Evolutionary conservation across 2,113 vertebrate species (phyloP).

Genomic region (Apaloderma vittatum): DNA sequence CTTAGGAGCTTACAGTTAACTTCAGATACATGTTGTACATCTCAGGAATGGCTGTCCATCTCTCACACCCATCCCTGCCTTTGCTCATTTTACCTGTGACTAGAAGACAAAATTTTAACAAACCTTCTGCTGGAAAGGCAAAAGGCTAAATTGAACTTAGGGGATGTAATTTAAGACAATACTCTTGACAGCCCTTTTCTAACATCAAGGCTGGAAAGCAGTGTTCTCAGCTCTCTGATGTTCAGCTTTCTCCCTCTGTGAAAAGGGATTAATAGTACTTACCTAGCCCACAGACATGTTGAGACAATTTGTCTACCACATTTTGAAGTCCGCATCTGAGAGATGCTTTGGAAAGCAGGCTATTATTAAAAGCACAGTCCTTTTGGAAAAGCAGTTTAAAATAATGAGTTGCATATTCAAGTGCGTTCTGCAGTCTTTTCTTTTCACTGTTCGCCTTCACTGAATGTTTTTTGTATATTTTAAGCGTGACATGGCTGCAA

Average conservation of each 20-base stretch:
- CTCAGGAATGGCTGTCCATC: neutral
- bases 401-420: slow-evolving; percentile 3
- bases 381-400: slow-evolving; percentile 29
- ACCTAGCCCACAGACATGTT: slow-evolving; percentile 22
- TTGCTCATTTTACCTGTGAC: neutral
- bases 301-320: neutral
- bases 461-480: neutral
- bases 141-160: neutral
- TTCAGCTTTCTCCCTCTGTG: neutral
- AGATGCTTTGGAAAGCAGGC: neutral
- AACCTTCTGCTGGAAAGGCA: neutral
- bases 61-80: neutral
- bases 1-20: neutral
- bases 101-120: neutral
- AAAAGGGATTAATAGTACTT: slow-evolving; percentile 21
- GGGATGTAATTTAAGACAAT: neutral
- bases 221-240: neutral
- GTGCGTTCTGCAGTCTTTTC: neutral
- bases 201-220: neutral
- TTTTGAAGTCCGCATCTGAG: slow-evolving; percentile 16
- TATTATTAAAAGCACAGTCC: neutral
- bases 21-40: neutral
- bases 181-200: neutral
- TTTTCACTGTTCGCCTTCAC: neutral
- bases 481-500: neutral